Evolutionary conservation across 2,888 invertebrate genomes (phyloP), one percentile per base, ranked within the genome.

Genomic region (Trissolcus japonicus): DNA sequence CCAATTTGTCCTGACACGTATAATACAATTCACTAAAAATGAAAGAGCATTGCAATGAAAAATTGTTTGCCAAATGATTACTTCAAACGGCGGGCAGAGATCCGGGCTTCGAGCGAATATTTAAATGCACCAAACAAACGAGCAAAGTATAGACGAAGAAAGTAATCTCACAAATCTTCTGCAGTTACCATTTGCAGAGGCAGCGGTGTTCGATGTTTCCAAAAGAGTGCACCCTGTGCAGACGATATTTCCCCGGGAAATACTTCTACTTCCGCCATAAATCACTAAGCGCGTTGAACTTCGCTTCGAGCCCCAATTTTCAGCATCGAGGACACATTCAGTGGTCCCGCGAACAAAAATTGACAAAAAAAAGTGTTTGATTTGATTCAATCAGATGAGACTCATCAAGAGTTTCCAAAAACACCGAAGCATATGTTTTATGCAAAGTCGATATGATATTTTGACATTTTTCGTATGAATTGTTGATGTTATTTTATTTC

Each of bases 191-290:
- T 63, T 57, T 72, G 66, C 60, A 81, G 80, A 80, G 80, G 80
- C 78, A 79, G 81, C 81, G 59, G 63, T 57, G 84, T 84, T 85
- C 84, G 84, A 84, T 83, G 82, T 83, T 85, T 86, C 83, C 84
- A 80, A 86, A 84, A 82, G 85, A 84, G 81, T 84, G 82, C 82
- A 81, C 80, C 80, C 82, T 81, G 78, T 75, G 82, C 81, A 68
- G 82, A 81, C 83, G 83, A 84, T 85, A 85, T 86, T 86, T 86
- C 82, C 81, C 82, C 79, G 81, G 81, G 80, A 85, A 86, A 86
- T 85, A 86, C 82, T 85, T 86, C 84, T 83, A 83, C 75, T 84
- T 85, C 84, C 83, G 82, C 82, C 80, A 85, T 86, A 86, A 86
- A 86, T 86, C 86, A 84, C 82, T 79, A 79, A 83, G 79, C 80